Base-by-base conservation (phyloP, 2,113 vertebrate species). In the Peromyscus polionotus region DNA sequence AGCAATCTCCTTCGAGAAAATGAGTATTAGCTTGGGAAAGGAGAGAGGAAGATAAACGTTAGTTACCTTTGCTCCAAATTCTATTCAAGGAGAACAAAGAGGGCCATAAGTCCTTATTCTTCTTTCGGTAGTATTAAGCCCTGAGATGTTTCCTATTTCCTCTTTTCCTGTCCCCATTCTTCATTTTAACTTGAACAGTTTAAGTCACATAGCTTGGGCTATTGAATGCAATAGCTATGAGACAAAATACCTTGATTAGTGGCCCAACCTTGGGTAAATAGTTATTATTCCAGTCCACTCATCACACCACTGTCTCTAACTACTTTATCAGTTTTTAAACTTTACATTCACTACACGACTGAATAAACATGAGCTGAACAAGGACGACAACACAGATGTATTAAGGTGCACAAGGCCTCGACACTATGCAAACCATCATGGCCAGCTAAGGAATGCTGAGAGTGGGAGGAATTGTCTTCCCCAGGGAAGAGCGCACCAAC, bases 1-100 rank as follows among this genome's bases (percentile, higher is more conserved):
- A 90, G 88, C 67, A 95, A 80, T 90, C 77, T 90, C 28, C 54
- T 93, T 81, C 28, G 86, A 93, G 68, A 76, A 96, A 95, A 84
- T 19, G 67, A 94, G 39, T 51, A 93, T 92, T 84, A 94, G 33
- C 80, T 79, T 87, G 51, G 75, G 31, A 51, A 86, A 20, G 45
- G 42, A 92, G 81, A 68, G 10, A 76, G 39, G 26, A 86, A 93
- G 12, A 7, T 24, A 76, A 93, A 92, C 85, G 42, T 87, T 88
- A 39, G 39, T 79, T 79, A 20, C 3, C 31, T 9, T 92, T 91
- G 65, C 42, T 91, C 87, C 85, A 75, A 90, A 48, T 36, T 45
- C 61, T 88, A 70, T n/a, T 96, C 39, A 92, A 88, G 45, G 20
- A 89, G 61, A 89, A 5, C 59, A 92, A 81, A 89, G 57, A 63